Conservation (phyloP, 1,140 invertebrate genomes). For the Coptotermes formosanus region DNA sequence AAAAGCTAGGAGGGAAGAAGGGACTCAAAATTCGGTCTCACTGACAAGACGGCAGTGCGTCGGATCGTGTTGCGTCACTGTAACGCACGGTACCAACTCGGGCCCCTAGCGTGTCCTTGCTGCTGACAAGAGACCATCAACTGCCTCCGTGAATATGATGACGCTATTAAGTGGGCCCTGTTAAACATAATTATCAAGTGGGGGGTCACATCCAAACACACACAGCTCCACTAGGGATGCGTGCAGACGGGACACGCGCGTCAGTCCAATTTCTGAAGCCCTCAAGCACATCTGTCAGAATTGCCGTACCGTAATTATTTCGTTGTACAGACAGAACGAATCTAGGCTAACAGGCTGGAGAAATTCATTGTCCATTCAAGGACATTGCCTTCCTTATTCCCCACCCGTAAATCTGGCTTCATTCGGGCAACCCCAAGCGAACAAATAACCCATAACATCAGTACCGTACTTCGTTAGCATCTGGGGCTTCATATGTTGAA, state of each 20-base stretch:
- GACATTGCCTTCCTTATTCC: too few species aligned
- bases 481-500: too few species aligned
- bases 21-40: neutral
- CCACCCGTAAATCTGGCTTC: too few species aligned
- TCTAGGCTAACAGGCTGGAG: too few species aligned
- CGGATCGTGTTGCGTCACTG: neutral
- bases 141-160: neutral
- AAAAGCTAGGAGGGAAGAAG: neutral
- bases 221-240: neutral
- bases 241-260: neutral
- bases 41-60: neutral
- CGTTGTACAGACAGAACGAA: too few species aligned
- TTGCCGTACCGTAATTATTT: too few species aligned
- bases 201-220: neutral
- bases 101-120: neutral
- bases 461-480: too few species aligned
- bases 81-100: neutral
- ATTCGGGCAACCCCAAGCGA: too few species aligned
- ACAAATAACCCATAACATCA: too few species aligned
- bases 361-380: too few species aligned
- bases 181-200: neutral
- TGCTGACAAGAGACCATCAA: neutral
- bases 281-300: too few species aligned
- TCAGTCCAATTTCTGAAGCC: too few species aligned
- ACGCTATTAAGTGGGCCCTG: neutral